These are phyloP conservation scores for Cataglyphis altisquamis DNA, from an alignment of 2,888 invertebrate genomes.

Conservation along the genomic window DNA sequence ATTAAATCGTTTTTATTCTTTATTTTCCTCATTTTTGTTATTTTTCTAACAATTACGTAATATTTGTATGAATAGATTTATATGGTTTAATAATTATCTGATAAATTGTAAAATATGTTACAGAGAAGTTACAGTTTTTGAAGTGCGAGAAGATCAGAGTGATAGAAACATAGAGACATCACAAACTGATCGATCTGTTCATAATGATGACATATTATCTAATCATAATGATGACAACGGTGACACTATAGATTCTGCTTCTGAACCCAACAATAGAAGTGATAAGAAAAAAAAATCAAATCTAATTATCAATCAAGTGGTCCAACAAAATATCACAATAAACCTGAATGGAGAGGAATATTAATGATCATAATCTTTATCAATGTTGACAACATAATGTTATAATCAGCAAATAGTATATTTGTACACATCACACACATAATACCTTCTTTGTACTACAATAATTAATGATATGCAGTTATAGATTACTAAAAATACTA, in stretches of 20 bases:
- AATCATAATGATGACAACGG: background rate
- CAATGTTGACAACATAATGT: background rate
- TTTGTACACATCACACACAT: background rate
- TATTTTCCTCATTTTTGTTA: background rate
- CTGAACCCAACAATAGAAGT: background rate
- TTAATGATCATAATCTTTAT: background rate
- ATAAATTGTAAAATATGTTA: slow-evolving; percentile 1
- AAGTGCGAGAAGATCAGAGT: background rate
- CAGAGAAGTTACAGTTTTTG: background rate
- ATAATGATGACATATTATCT: background rate
- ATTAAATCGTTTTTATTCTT: background rate
- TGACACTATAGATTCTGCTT: background rate
- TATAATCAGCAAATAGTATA: background rate
- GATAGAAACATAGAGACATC: background rate
- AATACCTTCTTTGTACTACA: no score
- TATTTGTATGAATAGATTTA: background rate
- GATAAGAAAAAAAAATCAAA: background rate
- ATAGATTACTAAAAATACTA: no score
- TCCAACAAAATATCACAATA: background rate
- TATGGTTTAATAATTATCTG: background rate
- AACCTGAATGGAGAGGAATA: background rate
- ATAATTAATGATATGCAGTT: no score
- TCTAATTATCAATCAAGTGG: background rate
- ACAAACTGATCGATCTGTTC: background rate
- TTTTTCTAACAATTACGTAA: background rate